Base-by-base conservation (phyloP, 53 echinoderm and acorn worm genomes). In the Hippasteria phrygiana region DNA sequence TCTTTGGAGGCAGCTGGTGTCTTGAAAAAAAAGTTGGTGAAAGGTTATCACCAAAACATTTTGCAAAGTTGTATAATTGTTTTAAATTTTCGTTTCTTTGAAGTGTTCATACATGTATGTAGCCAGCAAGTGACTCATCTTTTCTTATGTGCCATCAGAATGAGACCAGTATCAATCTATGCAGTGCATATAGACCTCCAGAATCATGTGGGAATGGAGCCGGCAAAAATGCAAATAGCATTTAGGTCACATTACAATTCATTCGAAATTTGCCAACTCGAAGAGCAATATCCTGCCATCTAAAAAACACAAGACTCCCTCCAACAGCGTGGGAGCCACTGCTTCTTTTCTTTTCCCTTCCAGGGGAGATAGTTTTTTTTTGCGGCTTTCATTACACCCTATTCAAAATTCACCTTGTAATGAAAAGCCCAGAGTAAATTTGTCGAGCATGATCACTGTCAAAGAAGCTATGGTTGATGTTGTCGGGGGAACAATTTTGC, bases 381-480 rank as follows among this genome's bases (percentile, higher is more conserved):
- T 28, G 70, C 20, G 18, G 85, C n/a, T 69, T 85, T 85, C 71
- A 85, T 85, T 85, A 70, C 71, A 70, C 48, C 70, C 85, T 69
- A 51, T 85, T 69, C 85, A 85, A 32, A 59, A 50, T 71, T 70
- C 85, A 48, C 85, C 71, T 85, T 85, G 85, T 71, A 69, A 85
- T 85, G 53, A 85, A 85, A 75, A 85, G 43, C 69, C 85, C 26
- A 71, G 71, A 69, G 85, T 85, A 71, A 85, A 85, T 85, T 85
- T 85, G 85, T 51, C 26, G 85, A 85, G 85, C 85, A 85, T 85
- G 85, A 82, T 82, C 82, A 82, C 64, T 42, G 70, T 69, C 85
- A 85, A 85, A 85, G 70, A 46, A 85, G 43, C 71, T n/a, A 29
- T 1, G 39, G 71, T 71, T 70, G 85, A 85, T 71, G 71, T 85